Base-by-base conservation (phyloP, 2,888 invertebrate genomes). In the Lacanobia oleracea region DNA sequence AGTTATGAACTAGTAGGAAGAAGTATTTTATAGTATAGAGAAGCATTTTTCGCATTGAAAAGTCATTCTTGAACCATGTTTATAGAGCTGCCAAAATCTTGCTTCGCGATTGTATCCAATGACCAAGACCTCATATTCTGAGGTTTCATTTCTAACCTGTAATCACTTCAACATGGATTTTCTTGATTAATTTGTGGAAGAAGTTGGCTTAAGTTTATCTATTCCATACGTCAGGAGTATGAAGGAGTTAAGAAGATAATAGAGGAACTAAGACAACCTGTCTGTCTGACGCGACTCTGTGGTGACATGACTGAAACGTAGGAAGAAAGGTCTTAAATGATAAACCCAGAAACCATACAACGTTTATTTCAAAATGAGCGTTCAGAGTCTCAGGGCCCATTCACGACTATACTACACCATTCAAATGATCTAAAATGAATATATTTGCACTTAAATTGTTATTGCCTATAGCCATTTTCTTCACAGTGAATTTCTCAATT, bases 401-500 rank as follows among this genome's bases (percentile, higher is more conserved):
- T 59, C 16, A 37, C 18, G 18, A 60, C 1, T 16, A 14, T 2
- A 53, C 40, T 43, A 21, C 6, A 45, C 21, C 16, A 48, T 21
- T 50, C 16, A 33, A 66, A 53, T 23, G 9, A 21, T 7, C 21
- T 60, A 8, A 37, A 53, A 37, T 45, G 3, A 16, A 54, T 33
- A 72, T 9, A 1, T 56, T 45, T 48, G n/a, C 45, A 67, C 51
- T 45, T 63, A 67, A 75, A 72, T 45, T 56, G 33, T 56, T 33
- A 56, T 40, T n/a, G 6, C 56, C 27, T 12, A 1, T 9, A 65
- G 21, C 8, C 33, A 21, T 68, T 73, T 57, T 51, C 61, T 23
- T 62, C 48, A 48, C 48, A 65, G 50, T 9, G 2, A 23, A 73
- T 67, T 53, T 63, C 64, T 65, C 51, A 60, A 67, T 66, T 48